phyloP scores from a whole-genome alignment of 1,140 invertebrate species.

The Drosophila sp. region DNA sequence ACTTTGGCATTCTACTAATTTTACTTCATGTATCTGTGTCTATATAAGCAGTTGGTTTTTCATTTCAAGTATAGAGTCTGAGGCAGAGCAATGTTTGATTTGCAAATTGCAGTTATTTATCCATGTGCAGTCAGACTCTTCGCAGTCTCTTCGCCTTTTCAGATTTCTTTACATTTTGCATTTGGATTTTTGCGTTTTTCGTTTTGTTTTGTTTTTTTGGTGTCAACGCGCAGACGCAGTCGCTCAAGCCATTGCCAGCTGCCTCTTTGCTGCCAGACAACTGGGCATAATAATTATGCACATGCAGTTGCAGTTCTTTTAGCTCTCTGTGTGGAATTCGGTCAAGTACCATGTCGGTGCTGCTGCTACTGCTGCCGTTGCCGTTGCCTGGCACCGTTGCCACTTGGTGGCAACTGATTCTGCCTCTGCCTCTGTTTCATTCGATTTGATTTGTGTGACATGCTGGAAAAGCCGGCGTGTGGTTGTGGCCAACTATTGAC shows the following conservation, averaged over 20 bases:
- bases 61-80: constrained; percentile 7
- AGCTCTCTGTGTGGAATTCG: constrained; percentile 56
- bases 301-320: constrained; percentile 25
- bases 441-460: constrained; percentile 76
- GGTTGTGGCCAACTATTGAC: constrained; percentile 60
- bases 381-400: constrained; percentile 5
- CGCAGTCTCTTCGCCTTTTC: constrained; percentile 1
- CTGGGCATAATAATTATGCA: constrained; percentile 73
- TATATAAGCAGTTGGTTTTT: neutral
- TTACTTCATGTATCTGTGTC: constrained; percentile 16
- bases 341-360: constrained; percentile 66
- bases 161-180: constrained; percentile 4
- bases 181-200: neutral
- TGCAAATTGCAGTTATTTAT: constrained; percentile 46
- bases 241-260: constrained; percentile 20
- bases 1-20: constrained; percentile 35
- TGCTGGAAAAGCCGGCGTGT: constrained; percentile 62
- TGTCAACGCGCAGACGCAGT: constrained; percentile 45
- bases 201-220: constrained; percentile 20
- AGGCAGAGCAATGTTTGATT: constrained; percentile 49
- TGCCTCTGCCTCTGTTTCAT: constrained; percentile 53
- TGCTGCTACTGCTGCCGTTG: constrained; percentile 21
- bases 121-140: constrained; percentile 1
- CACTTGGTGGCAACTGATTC: constrained; percentile 36
- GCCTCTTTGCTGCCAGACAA: constrained; percentile 31